Evolutionary conservation across 2,113 vertebrate species (phyloP).

Genomic region (Empidonax traillii): DNA sequence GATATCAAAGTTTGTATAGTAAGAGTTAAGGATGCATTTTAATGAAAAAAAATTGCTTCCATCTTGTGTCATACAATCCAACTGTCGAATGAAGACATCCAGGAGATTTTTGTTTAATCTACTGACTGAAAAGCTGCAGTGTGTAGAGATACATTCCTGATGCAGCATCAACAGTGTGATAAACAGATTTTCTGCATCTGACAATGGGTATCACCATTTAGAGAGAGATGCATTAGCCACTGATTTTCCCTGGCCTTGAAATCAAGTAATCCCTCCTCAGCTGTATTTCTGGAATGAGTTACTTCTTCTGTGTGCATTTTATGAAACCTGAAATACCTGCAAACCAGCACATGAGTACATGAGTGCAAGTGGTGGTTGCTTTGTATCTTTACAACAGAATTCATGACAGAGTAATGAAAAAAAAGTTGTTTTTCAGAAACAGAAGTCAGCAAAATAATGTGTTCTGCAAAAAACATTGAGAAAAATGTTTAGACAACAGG

Average conservation of each 20-base stretch:
- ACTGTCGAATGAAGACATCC: neutral
- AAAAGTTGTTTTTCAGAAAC: neutral
- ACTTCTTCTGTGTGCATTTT: neutral
- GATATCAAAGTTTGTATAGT: neutral
- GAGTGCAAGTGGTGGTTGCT: neutral
- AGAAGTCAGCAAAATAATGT: neutral
- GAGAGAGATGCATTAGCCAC: neutral
- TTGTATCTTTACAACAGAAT: neutral
- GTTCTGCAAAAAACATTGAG: neutral
- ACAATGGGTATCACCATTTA: neutral
- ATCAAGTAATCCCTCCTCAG: neutral
- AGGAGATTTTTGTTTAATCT: neutral
- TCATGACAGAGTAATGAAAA: neutral
- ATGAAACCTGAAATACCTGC: neutral
- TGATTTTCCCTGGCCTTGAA: neutral
- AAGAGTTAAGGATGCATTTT: neutral
- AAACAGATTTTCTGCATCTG: neutral
- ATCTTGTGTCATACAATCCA: neutral
- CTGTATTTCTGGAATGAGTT: neutral
- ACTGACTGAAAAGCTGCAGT: neutral
- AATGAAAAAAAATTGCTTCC: neutral
- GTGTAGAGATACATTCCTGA: neutral
- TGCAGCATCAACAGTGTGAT: neutral
- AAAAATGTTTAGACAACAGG: neutral
- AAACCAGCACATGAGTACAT: neutral